These are phyloP conservation scores for Sylvia borin DNA, from an alignment of 2,797 vertebrate genomes.

Conservation along the genomic window DNA sequence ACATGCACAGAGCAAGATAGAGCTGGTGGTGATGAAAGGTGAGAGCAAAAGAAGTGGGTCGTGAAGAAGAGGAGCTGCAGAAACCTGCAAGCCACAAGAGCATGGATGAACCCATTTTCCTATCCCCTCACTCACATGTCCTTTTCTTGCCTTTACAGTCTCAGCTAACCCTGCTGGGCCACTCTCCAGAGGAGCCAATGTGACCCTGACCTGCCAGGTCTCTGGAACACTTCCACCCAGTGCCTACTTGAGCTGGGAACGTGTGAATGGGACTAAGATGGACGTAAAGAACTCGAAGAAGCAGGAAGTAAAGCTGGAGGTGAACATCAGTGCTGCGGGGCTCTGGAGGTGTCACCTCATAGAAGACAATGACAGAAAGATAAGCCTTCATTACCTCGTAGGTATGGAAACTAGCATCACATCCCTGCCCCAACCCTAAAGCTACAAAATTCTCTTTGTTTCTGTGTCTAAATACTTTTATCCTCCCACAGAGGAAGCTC, in stretches of 20 bases:
- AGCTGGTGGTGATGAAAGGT: conserved; percentile 76
- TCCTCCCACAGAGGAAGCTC: neutral
- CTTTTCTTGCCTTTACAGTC: conserved; percentile 31
- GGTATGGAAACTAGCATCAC: conserved; percentile 40
- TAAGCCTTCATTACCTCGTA: conserved; percentile 14
- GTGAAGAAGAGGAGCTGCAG: neutral
- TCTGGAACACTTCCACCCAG: neutral
- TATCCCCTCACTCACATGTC: neutral
- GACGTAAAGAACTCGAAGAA: neutral
- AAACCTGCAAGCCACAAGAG: neutral
- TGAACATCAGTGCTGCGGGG: neutral
- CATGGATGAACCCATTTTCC: neutral
- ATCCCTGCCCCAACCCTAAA: neutral
- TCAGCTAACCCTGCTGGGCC: neutral
- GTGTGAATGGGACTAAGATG: neutral
- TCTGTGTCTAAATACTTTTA: neutral
- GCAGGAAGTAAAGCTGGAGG: neutral
- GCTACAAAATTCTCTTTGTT: neutral
- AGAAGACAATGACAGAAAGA: neutral
- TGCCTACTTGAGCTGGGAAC: conserved; percentile 5
- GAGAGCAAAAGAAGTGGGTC: neutral
- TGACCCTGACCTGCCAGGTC: conserved; percentile 44
- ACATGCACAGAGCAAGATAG: neutral
- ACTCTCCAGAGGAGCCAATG: neutral
- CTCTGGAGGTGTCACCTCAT: conserved; percentile 55